A percentile compares a stretch with the other conserved stretches of the same genome.
These are phyloP conservation scores for Euwallacea similis DNA, from an alignment of 1,140 invertebrate species.

Conservation along the genomic window DNA sequence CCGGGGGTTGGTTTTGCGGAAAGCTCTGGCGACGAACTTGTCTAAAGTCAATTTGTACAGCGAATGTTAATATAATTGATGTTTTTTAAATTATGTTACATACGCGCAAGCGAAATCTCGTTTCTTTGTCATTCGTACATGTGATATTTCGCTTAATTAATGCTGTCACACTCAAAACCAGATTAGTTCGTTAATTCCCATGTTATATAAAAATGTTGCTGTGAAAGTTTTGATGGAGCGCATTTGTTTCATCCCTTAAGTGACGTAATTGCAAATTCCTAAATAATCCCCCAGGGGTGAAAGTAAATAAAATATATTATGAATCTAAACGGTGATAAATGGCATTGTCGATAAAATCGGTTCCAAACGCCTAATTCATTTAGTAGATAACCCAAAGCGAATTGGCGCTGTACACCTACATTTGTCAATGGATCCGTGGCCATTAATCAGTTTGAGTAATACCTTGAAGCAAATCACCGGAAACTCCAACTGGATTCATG, in stretches of 20 bases:
- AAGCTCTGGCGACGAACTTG: conserved; percentile 3
- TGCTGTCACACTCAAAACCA: too few relatives aligned
- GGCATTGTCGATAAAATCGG: conserved; percentile 35
- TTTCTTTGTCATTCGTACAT: too few relatives aligned
- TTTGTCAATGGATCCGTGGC: conserved; percentile 37
- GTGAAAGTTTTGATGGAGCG: too few relatives aligned
- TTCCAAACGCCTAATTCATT: conserved; percentile 40
- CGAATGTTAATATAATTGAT: conserved; percentile 13
- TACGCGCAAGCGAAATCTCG: too few relatives aligned
- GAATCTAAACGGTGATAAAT: conserved; percentile 27
- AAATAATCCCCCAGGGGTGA: too few relatives aligned
- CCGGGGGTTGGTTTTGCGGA: background rate
- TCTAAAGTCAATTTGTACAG: conserved; percentile 1
- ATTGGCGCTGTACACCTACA: conserved; percentile 40
- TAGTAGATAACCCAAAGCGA: conserved; percentile 39
- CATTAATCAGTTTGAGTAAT: conserved; percentile 42
- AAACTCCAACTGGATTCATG: conserved; percentile 26
- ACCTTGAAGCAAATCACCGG: conserved; percentile 27
- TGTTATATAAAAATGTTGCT: too few relatives aligned
- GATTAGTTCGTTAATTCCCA: too few relatives aligned
- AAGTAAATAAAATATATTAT: too few relatives aligned
- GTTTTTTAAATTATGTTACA: background rate
- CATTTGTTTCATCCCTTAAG: too few relatives aligned
- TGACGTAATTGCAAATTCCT: too few relatives aligned
- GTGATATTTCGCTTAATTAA: too few relatives aligned